A percentile compares a stretch with the other conserved stretches of the same genome.
Conservation (phyloP, 2,888 invertebrate species). For the Ischnus inquisitorius region DNA sequence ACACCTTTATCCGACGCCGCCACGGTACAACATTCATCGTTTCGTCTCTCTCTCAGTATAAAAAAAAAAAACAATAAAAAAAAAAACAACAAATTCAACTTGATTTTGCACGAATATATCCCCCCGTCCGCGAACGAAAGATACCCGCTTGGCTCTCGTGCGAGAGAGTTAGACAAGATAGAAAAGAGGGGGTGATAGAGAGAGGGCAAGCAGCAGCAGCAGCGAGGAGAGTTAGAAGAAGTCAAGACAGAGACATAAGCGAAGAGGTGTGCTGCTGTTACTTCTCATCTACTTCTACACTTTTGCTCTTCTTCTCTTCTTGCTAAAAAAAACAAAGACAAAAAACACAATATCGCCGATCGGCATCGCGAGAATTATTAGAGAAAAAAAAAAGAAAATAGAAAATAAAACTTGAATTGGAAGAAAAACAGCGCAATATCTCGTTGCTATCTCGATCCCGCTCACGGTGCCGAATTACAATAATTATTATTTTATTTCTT, state of each 20-base stretch:
- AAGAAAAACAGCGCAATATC: constrained; percentile 1
- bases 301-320: constrained; percentile 19
- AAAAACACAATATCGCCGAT: neutral
- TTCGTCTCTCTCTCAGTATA: neutral
- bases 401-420: neutral
- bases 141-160: constrained; percentile 23
- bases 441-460: constrained; percentile 57
- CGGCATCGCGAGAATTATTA: neutral
- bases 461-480: constrained; percentile 31
- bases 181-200: constrained; percentile 12
- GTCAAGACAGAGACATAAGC: constrained; percentile 37
- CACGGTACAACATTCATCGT: constrained; percentile 14
- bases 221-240: constrained; percentile 45
- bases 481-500: constrained; percentile 21
- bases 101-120: constrained; percentile 8
- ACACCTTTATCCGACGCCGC: constrained; percentile 18
- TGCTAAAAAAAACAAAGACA: neutral
- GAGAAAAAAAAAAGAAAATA: neutral
- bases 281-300: constrained; percentile 42
- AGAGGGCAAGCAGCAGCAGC: constrained; percentile 35
- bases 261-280: constrained; percentile 66
- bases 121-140: constrained; percentile 9
- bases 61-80: neutral
- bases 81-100: neutral
- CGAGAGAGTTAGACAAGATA: constrained; percentile 43